Evolutionary conservation across 2,113 vertebrate species (phyloP).

Genomic region (Rostratula benghalensis): DNA sequence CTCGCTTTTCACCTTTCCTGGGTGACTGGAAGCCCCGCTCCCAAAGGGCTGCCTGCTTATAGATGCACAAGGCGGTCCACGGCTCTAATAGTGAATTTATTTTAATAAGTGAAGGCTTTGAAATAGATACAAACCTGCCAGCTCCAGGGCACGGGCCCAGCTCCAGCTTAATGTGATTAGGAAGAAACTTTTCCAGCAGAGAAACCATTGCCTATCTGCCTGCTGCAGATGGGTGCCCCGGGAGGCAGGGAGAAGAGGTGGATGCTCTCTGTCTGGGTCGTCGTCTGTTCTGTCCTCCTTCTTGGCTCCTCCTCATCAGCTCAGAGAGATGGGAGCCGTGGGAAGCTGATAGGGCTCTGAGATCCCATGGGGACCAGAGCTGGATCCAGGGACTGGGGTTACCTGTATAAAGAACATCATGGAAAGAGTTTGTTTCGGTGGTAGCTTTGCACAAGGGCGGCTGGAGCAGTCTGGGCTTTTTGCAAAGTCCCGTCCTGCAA

Average conservation of each 20-base stretch:
- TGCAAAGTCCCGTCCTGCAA: background rate
- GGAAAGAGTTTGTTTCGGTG: accelerated
- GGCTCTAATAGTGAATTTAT: conserved; percentile 19
- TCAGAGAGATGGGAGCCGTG: background rate
- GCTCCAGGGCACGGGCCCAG: conserved; percentile 25
- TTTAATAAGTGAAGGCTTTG: conserved; percentile 34
- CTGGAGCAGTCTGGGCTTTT: background rate
- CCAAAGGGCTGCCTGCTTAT: background rate
- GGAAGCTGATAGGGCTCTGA: background rate
- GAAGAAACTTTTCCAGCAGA: conserved; percentile 13
- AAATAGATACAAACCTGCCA: conserved; percentile 22
- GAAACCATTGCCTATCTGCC: conserved; percentile 3
- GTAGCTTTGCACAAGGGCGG: background rate
- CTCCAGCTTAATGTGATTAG: conserved; percentile 55
- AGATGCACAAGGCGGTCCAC: background rate
- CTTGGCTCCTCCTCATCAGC: background rate
- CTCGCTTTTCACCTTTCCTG: background rate
- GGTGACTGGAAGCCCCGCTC: background rate
- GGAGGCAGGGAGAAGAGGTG: background rate
- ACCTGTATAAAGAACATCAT: accelerated
- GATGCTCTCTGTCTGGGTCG: background rate
- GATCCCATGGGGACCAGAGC: background rate
- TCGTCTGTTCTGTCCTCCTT: background rate
- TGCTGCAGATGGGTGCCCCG: background rate
- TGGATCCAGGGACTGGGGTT: background rate